These are phyloP conservation scores for Sycophila texana DNA, from an alignment of 2,888 invertebrate genomes.

Conservation along the genomic window DNA sequence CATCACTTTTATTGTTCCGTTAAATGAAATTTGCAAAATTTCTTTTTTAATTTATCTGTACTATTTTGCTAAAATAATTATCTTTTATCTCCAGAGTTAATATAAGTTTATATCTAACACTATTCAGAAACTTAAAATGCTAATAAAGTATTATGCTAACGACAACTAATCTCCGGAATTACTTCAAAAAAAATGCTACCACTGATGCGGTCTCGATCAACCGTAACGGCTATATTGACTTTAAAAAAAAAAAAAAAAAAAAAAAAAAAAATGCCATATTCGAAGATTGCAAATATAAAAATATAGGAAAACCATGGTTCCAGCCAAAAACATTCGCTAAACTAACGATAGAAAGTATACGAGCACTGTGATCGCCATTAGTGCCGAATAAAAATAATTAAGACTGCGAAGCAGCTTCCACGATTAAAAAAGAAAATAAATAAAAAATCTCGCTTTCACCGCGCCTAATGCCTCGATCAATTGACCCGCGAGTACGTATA, in stretches of 20 bases:
- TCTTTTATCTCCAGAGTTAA: no score
- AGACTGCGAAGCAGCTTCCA: conserved; percentile 12
- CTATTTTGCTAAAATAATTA: no score
- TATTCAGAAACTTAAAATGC: conserved; percentile 7
- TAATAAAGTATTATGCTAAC: conserved; percentile 17
- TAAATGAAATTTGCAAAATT: no score
- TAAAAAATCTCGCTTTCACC: background rate
- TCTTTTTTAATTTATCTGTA: no score
- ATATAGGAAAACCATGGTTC: no score
- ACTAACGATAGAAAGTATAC: conserved; percentile 36
- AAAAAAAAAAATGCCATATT: no score
- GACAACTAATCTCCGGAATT: background rate
- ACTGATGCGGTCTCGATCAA: no score
- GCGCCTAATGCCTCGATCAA: conserved; percentile 15
- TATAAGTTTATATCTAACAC: background rate
- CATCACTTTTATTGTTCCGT: no score
- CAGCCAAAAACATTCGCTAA: background rate
- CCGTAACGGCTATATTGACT: no score
- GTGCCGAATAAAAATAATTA: conserved; percentile 47
- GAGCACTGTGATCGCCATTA: conserved; percentile 27
- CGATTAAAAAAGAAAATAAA: background rate
- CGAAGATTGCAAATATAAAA: no score
- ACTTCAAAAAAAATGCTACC: no score
- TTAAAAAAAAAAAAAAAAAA: no score
- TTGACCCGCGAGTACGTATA: background rate